Percentiles rank a stretch among this genome's conserved stretches.
These are phyloP conservation scores for Leptinotarsa lineolata DNA, from an alignment of 1,140 invertebrate genomes.

Conservation along the genomic window DNA sequence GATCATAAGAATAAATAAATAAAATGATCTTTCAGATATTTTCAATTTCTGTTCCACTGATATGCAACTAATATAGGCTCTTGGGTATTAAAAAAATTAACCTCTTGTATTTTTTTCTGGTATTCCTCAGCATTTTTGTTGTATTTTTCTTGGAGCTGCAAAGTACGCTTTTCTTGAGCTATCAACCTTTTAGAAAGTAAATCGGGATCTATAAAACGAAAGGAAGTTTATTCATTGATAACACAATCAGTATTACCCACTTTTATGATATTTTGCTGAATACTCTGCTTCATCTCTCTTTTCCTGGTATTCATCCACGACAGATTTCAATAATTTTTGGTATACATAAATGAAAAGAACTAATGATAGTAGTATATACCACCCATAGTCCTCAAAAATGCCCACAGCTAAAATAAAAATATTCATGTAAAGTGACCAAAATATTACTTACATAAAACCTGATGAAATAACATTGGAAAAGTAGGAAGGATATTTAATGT, in stretches of 20 bases:
- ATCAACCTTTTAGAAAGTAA: constrained; percentile 48
- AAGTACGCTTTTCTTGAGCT: constrained; percentile 51
- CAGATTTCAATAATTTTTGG: constrained; percentile 12
- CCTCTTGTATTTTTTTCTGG: constrained; percentile 52
- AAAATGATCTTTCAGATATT: background rate
- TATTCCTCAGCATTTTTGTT: constrained; percentile 45
- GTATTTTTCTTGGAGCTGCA: constrained; percentile 57
- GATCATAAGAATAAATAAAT: too few relatives aligned
- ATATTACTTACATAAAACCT: background rate
- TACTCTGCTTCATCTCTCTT: constrained; percentile 53
- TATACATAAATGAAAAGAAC: background rate
- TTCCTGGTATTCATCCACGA: constrained; percentile 33
- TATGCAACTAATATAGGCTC: too few relatives aligned
- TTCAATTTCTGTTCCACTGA: background rate
- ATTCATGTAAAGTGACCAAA: background rate
- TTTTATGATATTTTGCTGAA: constrained; percentile 57
- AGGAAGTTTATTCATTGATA: background rate
- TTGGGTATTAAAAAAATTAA: constrained; percentile 21
- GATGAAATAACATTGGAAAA: constrained; percentile 12
- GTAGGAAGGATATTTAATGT: constrained; percentile 4
- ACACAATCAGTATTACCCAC: constrained; percentile 43
- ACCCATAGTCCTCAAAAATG: constrained; percentile 15
- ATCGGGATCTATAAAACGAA: constrained; percentile 55
- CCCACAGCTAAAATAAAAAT: constrained; percentile 10
- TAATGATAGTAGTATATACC: constrained; percentile 8